phyloP scores from a whole-genome alignment of 2,888 invertebrate species.

The Neocrepidodera transversa region DNA sequence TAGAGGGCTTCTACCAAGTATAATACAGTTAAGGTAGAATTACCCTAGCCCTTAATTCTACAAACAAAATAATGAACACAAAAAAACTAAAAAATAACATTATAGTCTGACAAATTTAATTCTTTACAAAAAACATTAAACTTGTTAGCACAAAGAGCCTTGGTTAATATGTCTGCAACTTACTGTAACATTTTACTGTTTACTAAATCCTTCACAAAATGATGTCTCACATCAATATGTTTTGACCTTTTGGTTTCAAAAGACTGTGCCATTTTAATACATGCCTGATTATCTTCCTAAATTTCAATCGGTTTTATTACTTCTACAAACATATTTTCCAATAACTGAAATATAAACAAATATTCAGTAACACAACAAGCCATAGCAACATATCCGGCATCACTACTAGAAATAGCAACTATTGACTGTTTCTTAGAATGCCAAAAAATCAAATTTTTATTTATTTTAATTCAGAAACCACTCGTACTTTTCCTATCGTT shows the following conservation, averaged over 20 bases:
- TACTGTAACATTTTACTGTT: not conserved
- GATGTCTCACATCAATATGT: too few relatives aligned
- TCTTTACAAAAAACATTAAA: too few relatives aligned
- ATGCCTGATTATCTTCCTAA: constrained; percentile 26
- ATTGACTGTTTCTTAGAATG: constrained; percentile 36
- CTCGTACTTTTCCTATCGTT: constrained; percentile 32
- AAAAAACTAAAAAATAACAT: not conserved
- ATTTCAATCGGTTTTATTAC: constrained; percentile 18
- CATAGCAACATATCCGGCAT: constrained; percentile 36
- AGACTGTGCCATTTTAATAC: constrained; percentile 20
- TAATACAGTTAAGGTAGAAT: too few relatives aligned
- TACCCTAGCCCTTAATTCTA: not conserved
- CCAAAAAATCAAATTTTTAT: constrained; percentile 35
- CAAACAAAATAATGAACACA: not conserved
- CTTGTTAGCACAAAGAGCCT: too few relatives aligned
- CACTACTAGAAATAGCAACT: constrained; percentile 32
- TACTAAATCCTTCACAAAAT: constrained; percentile 22
- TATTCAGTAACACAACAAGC: constrained; percentile 30
- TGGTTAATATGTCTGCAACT: not conserved
- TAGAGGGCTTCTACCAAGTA: too few relatives aligned
- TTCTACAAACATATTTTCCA: constrained; percentile 18
- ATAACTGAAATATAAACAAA: constrained; percentile 32
- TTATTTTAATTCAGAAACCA: constrained; percentile 35
- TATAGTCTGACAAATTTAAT: too few relatives aligned
- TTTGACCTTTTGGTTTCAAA: constrained; percentile 31